Percentiles rank a stretch among this genome's conserved stretches.
Evolutionary conservation across 2,888 invertebrate genomes (phyloP).

Genomic region (Tineola bisselliella): DNA sequence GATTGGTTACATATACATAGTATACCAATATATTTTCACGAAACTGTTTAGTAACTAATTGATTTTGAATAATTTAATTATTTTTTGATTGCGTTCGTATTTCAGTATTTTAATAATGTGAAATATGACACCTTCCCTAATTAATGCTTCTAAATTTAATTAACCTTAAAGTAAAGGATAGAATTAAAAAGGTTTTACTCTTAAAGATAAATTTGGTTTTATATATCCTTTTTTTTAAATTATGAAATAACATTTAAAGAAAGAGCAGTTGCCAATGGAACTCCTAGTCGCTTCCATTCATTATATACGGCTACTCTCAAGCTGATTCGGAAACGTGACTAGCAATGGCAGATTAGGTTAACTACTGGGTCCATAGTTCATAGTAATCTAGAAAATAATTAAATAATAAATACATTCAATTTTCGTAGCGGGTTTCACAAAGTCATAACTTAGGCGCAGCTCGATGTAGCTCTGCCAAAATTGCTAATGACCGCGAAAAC

Average conservation of each 20-base stretch:
- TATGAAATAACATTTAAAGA: too few species aligned
- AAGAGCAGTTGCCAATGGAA: too few species aligned
- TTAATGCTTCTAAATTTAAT: neutral
- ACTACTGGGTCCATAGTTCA: too few species aligned
- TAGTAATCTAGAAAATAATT: neutral
- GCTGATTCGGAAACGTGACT: too few species aligned
- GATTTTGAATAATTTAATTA: neutral
- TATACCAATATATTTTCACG: neutral
- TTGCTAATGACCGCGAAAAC: slow-evolving; percentile 58
- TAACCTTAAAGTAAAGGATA: too few species aligned
- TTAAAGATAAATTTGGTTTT: too few species aligned
- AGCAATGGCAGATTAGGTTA: too few species aligned
- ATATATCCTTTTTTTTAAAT: too few species aligned
- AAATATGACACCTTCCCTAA: neutral
- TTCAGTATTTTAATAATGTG: neutral
- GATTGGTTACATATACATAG: too few species aligned
- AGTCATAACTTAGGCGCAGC: slow-evolving; percentile 45
- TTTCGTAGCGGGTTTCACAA: slow-evolving; percentile 18
- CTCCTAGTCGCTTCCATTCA: too few species aligned
- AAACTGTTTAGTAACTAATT: neutral
- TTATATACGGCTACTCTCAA: too few species aligned
- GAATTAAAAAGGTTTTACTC: too few species aligned
- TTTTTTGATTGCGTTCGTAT: neutral
- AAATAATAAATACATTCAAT: neutral
- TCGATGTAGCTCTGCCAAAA: slow-evolving; percentile 54